Conservation (phyloP, 2,888 invertebrate genomes). For the Cataglyphis rosenhaueri region DNA sequence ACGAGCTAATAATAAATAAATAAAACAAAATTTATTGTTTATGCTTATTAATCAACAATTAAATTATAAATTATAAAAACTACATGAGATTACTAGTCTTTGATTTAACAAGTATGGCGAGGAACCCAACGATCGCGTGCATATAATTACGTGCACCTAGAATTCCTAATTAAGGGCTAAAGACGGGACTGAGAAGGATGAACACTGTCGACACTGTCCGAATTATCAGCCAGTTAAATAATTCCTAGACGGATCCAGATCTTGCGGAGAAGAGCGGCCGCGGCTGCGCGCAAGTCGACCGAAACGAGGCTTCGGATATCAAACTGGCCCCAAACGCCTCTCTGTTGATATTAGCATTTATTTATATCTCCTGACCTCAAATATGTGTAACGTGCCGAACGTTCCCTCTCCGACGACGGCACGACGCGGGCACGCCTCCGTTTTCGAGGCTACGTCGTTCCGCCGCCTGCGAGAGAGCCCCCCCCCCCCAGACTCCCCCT, state of each 20-base stretch:
- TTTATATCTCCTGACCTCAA: conserved; percentile 84
- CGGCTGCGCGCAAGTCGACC: conserved; percentile 67
- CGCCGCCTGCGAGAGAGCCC: conserved; percentile 38
- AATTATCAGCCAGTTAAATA: conserved; percentile 6
- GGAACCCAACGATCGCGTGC: not conserved
- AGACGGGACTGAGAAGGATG: not conserved
- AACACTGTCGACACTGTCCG: not conserved
- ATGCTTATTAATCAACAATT: not conserved
- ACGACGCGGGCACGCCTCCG: conserved; percentile 74
- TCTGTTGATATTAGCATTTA: conserved; percentile 83
- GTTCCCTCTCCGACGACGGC: conserved; percentile 66
- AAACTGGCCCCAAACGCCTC: conserved; percentile 72
- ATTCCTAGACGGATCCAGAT: conserved; percentile 63
- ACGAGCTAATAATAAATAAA: no score
- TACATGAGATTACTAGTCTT: not conserved
- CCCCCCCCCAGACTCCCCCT: not conserved
- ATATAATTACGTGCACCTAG: conserved; percentile 22
- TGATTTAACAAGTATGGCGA: not conserved
- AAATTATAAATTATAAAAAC: not conserved
- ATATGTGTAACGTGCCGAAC: conserved; percentile 77
- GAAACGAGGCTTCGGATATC: conserved; percentile 78
- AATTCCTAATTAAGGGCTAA: conserved; percentile 27
- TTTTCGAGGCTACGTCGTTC: conserved; percentile 77
- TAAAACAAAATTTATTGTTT: not conserved
- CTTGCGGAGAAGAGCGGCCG: conserved; percentile 58